Conservation (phyloP, 2,888 invertebrate genomes). For the Limulus polyphemus region DNA sequence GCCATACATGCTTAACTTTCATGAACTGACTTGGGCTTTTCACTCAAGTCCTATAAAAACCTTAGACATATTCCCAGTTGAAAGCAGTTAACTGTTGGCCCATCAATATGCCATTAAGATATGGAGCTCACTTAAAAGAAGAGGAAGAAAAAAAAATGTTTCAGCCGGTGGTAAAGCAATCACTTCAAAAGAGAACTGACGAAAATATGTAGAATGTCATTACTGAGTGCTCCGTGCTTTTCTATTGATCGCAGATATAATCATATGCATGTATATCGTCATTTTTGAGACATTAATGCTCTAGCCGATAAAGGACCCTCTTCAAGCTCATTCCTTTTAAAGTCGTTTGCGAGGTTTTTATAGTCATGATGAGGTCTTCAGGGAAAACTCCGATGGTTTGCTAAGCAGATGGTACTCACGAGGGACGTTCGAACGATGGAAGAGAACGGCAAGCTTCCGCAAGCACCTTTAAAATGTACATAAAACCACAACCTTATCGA, state of each 20-base stretch:
- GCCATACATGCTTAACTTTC: conserved; percentile 21
- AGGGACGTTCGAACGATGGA: too few species aligned
- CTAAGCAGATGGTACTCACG: too few species aligned
- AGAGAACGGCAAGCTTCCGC: too few species aligned
- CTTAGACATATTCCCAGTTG: not conserved
- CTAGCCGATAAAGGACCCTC: conserved; percentile 12
- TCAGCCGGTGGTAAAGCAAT: conserved; percentile 13
- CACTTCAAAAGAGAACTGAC: conserved; percentile 18
- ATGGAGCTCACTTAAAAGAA: not conserved
- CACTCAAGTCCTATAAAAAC: too few species aligned
- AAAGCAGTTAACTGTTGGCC: conserved; percentile 24
- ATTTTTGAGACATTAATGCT: conserved; percentile 18
- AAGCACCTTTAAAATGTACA: too few species aligned
- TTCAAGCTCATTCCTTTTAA: conserved; percentile 9
- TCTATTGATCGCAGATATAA: conserved; percentile 22
- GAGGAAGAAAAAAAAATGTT: conserved; percentile 13
- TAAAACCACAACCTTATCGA: too few species aligned
- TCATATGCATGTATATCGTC: conserved; percentile 22
- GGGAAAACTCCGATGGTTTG: too few species aligned
- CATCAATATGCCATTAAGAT: conserved; percentile 24
- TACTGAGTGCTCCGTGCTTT: not conserved
- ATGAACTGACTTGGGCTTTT: conserved; percentile 10
- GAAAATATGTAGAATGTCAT: conserved; percentile 21
- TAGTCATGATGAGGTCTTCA: too few species aligned
- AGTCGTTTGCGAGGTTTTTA: conserved; percentile 7